Evolutionary conservation across 2,888 invertebrate genomes (phyloP), one percentile per base, ranked within the genome.

Genomic region (Myathropa florea): DNA sequence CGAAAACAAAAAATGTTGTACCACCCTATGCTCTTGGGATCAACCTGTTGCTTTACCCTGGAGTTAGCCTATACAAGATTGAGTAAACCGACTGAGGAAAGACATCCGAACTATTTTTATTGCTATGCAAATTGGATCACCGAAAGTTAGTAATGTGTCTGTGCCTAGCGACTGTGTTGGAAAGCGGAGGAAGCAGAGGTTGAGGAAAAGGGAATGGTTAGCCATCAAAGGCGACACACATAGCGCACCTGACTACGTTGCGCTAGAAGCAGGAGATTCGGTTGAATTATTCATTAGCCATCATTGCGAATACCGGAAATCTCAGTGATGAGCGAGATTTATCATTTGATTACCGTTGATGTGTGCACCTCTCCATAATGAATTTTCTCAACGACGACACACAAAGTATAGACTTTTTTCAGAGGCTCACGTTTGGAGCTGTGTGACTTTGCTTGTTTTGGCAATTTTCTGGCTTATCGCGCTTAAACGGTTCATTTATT

Each of bases 401-500:
- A 36, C 28, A 39, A 80, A 30, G 39, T 24, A 71, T 46, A n/a
- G 60, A 65, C 71, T 84, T 75, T 71, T 65, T 75, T 64, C 26
- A 18, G 28, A 4, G 36, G 4, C 18, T 73, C 24, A 46, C 57
- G 46, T 12, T 33, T 30, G 46, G 12, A 30, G 46, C 39, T 18
- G 57, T 79, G 53, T 71, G 70, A 75, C 30, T 76, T 63, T 80
- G 65, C 67, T 72, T 84, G 81, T 39, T 77, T 85, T 77, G 72
- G 72, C 63, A 77, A 82, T 85, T 85, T 82, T 82, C 73, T 53
- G 77, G 72, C 72, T 82, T 85, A 82, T 82, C 85, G 68, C 55
- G 63, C 82, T 73, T 85, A 82, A 85, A 85, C 68, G 85, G 82
- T 82, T 85, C 85, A 85, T 85, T 85, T 85, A 82, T 85, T 82